A percentile compares a stretch with the other conserved stretches of the same genome.
Conservation (phyloP, 2,797 vertebrate species). For the Enteromius paludinosus region DNA sequence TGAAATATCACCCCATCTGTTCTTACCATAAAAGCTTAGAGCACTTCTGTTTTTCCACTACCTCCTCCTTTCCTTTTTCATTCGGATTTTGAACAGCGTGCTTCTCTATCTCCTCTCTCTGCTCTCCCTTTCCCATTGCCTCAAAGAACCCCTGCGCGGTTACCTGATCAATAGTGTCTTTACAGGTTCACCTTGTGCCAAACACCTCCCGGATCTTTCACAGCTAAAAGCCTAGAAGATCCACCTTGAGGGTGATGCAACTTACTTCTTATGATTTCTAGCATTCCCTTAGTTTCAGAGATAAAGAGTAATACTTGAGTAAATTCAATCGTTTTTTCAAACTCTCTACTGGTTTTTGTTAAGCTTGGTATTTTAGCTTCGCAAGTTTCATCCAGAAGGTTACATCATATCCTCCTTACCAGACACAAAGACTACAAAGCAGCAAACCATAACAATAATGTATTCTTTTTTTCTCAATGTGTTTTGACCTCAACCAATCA, state of each 20-base stretch:
- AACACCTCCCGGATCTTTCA: constrained; percentile 33
- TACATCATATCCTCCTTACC: constrained; percentile 2
- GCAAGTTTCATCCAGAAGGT: background rate
- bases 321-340: background rate
- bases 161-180: constrained; percentile 61
- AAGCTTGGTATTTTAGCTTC: background rate
- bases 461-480: background rate
- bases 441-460: background rate
- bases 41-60: constrained; percentile 10
- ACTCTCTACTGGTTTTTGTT: constrained; percentile 6
- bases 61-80: background rate
- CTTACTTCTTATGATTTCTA: constrained; percentile 2
- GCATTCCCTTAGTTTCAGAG: background rate
- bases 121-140: constrained; percentile 26
- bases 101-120: constrained; percentile 4
- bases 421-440: background rate
- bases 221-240: constrained; percentile 24
- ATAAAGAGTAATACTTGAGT: constrained; percentile 1
- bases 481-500: background rate
- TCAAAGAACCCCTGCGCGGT: constrained; percentile 49
- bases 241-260: background rate
- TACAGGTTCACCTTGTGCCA: constrained; percentile 14
- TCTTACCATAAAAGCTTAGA: constrained; percentile 46
- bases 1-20: constrained; percentile 51
- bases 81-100: background rate